A percentile compares a stretch with the other conserved stretches of the same genome.
Conservation (phyloP, 2,888 invertebrate genomes). For the Magallana nippona region DNA sequence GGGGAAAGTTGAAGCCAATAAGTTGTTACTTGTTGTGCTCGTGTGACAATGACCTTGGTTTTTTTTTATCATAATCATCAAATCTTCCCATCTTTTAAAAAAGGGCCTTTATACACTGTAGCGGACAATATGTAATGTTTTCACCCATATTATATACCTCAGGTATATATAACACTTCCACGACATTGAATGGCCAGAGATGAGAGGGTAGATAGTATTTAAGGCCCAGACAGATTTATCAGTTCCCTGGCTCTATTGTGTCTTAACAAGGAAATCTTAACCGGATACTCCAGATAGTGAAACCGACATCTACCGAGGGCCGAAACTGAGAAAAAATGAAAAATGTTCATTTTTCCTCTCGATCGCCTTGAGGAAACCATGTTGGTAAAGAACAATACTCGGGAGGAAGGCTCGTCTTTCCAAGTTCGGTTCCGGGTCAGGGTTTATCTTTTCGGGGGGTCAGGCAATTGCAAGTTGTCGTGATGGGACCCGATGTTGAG, state of each 20-base stretch:
- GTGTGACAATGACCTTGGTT: too few relatives aligned
- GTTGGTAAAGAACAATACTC: conserved; percentile 19
- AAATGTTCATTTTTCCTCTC: conserved; percentile 2
- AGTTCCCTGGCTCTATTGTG: neutral
- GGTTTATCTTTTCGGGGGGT: neutral
- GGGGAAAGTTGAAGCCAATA: too few relatives aligned
- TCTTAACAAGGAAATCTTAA: neutral
- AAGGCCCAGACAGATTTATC: conserved; percentile 1
- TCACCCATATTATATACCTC: too few relatives aligned
- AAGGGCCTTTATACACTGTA: too few relatives aligned
- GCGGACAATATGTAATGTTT: too few relatives aligned
- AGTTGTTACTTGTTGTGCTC: too few relatives aligned
- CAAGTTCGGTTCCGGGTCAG: conserved; percentile 12
- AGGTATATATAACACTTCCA: too few relatives aligned
- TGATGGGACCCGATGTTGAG: neutral
- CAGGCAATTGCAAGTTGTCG: conserved; percentile 16
- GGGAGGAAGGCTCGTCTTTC: neutral
- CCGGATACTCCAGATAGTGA: neutral
- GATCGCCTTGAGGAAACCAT: conserved; percentile 3
- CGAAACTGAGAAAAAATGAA: neutral
- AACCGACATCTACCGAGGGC: neutral
- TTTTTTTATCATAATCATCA: too few relatives aligned
- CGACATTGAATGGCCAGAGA: neutral
- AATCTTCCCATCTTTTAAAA: too few relatives aligned
- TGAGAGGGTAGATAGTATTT: neutral